Base-by-base conservation (phyloP, 2,113 vertebrate species). In the Oophaga pumilio region DNA sequence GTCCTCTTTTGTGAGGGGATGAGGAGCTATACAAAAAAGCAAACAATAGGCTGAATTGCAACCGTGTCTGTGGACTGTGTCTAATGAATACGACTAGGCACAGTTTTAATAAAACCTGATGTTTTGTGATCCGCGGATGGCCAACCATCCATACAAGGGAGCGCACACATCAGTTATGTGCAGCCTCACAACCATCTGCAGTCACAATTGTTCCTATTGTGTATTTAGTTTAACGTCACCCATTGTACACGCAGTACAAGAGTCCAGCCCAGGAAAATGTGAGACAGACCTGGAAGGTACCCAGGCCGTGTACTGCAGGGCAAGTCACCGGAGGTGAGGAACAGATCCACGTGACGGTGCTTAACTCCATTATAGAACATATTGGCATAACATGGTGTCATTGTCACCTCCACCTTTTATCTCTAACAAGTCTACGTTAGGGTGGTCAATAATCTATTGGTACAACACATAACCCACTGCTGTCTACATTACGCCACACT, bases 141-240 rank as follows among this genome's bases (percentile, higher is more conserved):
- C 33, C 33, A 4, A 15, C 28, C 14, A 71, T 33, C 33, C 5
- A 33, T 6, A 26, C 24, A 14, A 10, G 6, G 33, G 33, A 2
- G 3, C 33, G 33, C 33, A 43, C 3, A 13, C 9, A 56, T 15
- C 2, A 71, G 68, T 69, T 5, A 33, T 7, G 49, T 62, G 71
- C 49, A 59, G 28, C 43, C 62, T 85, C 71, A 62, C 28, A 28
- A 85, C 22, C 84, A 85, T 43, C 33, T 85, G 84, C 33, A 76
- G 84, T 15, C 12, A 76, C 50, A 60, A 76, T 76, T 76, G 56
- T 71, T 62, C 20, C 84, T 43, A 59, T 62, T 76, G 26, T 76
- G 68, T 73, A 20, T 84, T 56, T 43, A 4, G n/a, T n/a, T 28
- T 76, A 43, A 64, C 84, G 33, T 62, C 84, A 76, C 56, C 17